Base-by-base conservation (phyloP, 2,113 vertebrate genomes). In the Sorex fumeus region DNA sequence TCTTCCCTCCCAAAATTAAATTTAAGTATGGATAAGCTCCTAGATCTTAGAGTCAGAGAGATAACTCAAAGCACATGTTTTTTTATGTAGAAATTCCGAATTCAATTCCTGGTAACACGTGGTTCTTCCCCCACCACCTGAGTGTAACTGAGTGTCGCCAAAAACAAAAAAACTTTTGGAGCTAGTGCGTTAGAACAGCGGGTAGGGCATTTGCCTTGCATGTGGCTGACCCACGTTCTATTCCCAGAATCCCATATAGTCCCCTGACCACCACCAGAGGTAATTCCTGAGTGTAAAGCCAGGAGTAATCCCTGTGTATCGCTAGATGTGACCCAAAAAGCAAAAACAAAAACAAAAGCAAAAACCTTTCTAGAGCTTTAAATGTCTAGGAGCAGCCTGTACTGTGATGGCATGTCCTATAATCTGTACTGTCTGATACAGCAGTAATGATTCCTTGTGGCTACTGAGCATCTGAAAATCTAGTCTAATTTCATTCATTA, bases 361-460 rank as follows among this genome's bases (percentile, higher is more conserved):
- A 57, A 60, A 60, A 19, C 5, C 21, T 13, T 7, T 69, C 12
- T n/a, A 21, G 25, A 43, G 13, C 32, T 71, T 50, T 74, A 16
- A 11, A 70, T 30, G 45, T 47, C 53, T 66, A 43, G 28, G 8
- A 50, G 21, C 34, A 45, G 15, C 18, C 27, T 80, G 11, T 40
- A 50, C 27, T 27, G 0, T 10, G 6, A 60, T 19, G 34, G 6
- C 3, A 8, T 28, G 8, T 3, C 83, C 71, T 84, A 6, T 25
- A 27, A 28, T 50, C 19, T 47, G 2, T 2, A 8, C 15, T 23
- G 16, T 90, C 19, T 8, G 3, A 10, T 9, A 16, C 0, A 12
- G 34, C n/a, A 82, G 25, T 25, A 16, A 18, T 25, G 47, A 19
- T 57, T 16, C 32, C 62, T 32, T 28, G n/a, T n/a, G 34, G 45